Base-by-base conservation (phyloP, 2,797 vertebrate genomes). In the Micropoecilia bifurca region DNA sequence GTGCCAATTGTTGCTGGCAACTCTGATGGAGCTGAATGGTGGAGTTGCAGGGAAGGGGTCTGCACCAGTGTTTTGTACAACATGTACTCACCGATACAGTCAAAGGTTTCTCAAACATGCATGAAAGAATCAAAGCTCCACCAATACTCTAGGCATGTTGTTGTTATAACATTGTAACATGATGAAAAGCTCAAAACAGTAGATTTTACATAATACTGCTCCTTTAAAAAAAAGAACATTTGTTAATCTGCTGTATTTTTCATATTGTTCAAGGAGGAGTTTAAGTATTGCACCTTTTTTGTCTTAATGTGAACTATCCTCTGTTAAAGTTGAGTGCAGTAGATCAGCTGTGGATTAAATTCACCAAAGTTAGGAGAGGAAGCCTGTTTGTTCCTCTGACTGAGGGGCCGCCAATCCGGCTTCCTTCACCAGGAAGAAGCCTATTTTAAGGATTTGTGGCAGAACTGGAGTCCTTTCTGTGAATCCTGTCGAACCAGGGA, bases 371-470 rank as follows among this genome's bases (percentile, higher is more conserved):
- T 28, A 3, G 68, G 10, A 55, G 6, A 78, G 69, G 76, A 72
- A 46, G 69, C 50, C 41, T 20, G 43, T 61, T 71, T 73, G 69
- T 78, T 78, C 22, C 55, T 78, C 53, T 20, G 14, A 33, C 68
- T 73, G 53, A 73, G 43, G 45, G 43, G 5, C 22, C 33, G 25
- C 36, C 55, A 47, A 61, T 72, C n/a, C 7, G 8, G 30, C 30
- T 36, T 30, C 71, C 30, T 20, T 61, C 71, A 61, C 36, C 30
- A 18, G 43, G 30, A 78, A 22, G 41, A 4, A 28, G 71, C 25
- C 77, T 78, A 73, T 78, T 73, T 78, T 55, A 41, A 63, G 71
- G 68, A 57, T 73, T 73, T 73, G 71, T 48, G 43, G 55, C 69
- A 73, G 77, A 78, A 47, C 53, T 25, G 48, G 18, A 71, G 39